These are phyloP conservation scores for Chrysaora quinquecirrha DNA, from an alignment of 30 jellyfish, hydroid and myxozoan genomes.

Conservation along the genomic window DNA sequence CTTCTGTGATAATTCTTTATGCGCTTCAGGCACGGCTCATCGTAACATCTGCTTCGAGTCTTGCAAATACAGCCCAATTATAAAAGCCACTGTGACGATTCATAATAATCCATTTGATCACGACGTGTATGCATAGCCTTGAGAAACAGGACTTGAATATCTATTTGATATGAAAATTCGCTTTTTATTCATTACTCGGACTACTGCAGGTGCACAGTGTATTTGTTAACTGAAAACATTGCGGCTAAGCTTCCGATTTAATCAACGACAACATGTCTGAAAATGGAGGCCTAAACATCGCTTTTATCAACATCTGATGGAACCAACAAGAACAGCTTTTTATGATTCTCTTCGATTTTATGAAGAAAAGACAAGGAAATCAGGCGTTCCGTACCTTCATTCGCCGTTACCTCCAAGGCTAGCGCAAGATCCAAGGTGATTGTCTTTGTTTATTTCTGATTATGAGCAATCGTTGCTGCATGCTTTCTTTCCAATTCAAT, in stretches of 20 bases:
- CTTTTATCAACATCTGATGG: not conserved
- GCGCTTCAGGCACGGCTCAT: too few relatives aligned
- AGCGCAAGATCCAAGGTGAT: conserved; percentile 61
- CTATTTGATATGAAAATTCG: not conserved
- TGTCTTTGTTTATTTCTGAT: not conserved
- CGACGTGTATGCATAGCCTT: not conserved
- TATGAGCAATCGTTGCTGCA: not conserved
- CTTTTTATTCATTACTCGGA: not conserved
- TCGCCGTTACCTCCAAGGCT: conserved; percentile 70
- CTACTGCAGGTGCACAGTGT: not conserved
- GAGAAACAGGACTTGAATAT: conserved; percentile 1
- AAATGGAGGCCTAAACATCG: too few relatives aligned
- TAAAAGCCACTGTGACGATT: not conserved
- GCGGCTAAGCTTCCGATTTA: not conserved
- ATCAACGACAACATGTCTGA: not conserved
- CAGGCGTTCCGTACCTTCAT: conserved; percentile 69
- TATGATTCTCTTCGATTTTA: conserved; percentile 11
- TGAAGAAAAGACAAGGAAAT: conserved; percentile 40
- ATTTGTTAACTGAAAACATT: not conserved
- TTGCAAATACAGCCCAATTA: not conserved
- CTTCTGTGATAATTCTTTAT: too few relatives aligned
- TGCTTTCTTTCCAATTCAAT: too few relatives aligned
- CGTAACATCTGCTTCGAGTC: not conserved
- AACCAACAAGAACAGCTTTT: not conserved
- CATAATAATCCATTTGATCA: not conserved